Evolutionary conservation across 2,888 invertebrate species (phyloP).

Genomic region (Drosophila leonis): DNA sequence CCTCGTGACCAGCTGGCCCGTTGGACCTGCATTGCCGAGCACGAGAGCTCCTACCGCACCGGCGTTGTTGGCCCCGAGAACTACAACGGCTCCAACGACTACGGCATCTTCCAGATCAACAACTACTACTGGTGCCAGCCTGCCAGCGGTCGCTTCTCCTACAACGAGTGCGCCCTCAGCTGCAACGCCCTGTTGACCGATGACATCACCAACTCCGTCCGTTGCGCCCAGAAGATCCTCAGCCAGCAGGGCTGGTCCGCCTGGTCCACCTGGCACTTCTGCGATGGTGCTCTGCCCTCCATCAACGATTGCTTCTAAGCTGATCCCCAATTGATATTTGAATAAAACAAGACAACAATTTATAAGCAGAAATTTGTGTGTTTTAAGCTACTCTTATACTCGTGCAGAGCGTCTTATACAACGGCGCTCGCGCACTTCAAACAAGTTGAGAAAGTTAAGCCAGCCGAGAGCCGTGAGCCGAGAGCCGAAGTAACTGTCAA

Average conservation of each 20-base stretch:
- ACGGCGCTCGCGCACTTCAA: slow-evolving; percentile 5
- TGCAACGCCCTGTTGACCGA: slow-evolving; percentile 72
- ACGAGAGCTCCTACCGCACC: slow-evolving; percentile 83
- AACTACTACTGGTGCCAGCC: slow-evolving; percentile 81
- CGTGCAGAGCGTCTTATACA: slow-evolving; percentile 13
- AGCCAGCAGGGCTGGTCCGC: slow-evolving; percentile 76
- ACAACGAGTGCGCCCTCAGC: slow-evolving; percentile 69
- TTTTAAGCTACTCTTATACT: slow-evolving; percentile 29
- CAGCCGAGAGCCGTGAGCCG: slow-evolving; percentile 15
- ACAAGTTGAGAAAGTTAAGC: slow-evolving; percentile 47
- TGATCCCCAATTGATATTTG: slow-evolving; percentile 18
- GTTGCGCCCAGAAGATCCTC: slow-evolving; percentile 73
- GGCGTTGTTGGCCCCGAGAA: slow-evolving; percentile 85
- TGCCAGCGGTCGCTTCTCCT: slow-evolving; percentile 66
- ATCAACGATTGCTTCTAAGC: slow-evolving; percentile 66
- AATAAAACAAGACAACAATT: slow-evolving; percentile 15
- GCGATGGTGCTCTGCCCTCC: slow-evolving; percentile 62
- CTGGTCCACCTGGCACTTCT: slow-evolving; percentile 78
- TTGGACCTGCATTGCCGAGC: slow-evolving; percentile 79
- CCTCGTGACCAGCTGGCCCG: slow-evolving; percentile 64
- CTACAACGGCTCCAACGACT: slow-evolving; percentile 85
- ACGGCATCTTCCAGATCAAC: slow-evolving; percentile 83
- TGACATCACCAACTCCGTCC: slow-evolving; percentile 67
- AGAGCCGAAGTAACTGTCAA: slow-evolving; percentile 44
- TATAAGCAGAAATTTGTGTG: neutral